phyloP scores from a whole-genome alignment of 1,140 invertebrate species.

The Brachystomella parvula region DNA sequence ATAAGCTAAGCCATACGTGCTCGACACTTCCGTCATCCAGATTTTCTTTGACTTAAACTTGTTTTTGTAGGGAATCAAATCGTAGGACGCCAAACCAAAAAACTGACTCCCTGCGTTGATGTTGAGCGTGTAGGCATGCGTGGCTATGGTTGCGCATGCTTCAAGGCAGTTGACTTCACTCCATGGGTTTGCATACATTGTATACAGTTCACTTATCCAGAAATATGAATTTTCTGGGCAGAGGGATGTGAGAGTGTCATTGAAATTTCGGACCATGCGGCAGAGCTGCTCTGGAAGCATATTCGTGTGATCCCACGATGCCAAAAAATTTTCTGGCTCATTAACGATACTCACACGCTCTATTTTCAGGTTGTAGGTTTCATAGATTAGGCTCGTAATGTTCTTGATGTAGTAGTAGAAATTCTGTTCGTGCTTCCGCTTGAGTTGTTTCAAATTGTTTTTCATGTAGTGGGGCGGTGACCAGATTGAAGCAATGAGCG shows the following conservation, averaged over 20 bases:
- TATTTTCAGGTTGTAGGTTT: constrained; percentile 7
- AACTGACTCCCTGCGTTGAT: not conserved
- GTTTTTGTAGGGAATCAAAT: not conserved
- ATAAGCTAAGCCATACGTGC: constrained; percentile 12
- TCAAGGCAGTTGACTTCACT: not conserved
- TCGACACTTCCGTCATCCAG: constrained; percentile 22
- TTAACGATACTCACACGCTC: constrained; percentile 25
- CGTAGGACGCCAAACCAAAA: not conserved
- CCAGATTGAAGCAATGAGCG: constrained; percentile 25
- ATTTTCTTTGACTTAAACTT: not conserved
- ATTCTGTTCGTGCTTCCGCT: constrained; percentile 5
- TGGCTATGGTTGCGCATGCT: constrained; percentile 16
- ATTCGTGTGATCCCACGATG: constrained; percentile 27
- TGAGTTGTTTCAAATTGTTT: constrained; percentile 1
- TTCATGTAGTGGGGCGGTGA: constrained; percentile 27
- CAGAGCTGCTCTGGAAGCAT: constrained; percentile 26
- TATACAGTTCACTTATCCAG: constrained; percentile 20
- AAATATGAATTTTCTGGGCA: constrained; percentile 31
- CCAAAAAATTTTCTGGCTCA: constrained; percentile 30
- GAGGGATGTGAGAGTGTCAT: constrained; percentile 20
- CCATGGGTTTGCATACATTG: not conserved
- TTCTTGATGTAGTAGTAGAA: constrained; percentile 26
- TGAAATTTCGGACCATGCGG: constrained; percentile 13
- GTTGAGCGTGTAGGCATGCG: constrained; percentile 24
- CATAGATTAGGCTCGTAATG: constrained; percentile 17